A percentile compares a stretch with the other conserved stretches of the same genome.
Evolutionary conservation across 2,113 vertebrate species (phyloP).

Genomic region (Petaurus breviceps): DNA sequence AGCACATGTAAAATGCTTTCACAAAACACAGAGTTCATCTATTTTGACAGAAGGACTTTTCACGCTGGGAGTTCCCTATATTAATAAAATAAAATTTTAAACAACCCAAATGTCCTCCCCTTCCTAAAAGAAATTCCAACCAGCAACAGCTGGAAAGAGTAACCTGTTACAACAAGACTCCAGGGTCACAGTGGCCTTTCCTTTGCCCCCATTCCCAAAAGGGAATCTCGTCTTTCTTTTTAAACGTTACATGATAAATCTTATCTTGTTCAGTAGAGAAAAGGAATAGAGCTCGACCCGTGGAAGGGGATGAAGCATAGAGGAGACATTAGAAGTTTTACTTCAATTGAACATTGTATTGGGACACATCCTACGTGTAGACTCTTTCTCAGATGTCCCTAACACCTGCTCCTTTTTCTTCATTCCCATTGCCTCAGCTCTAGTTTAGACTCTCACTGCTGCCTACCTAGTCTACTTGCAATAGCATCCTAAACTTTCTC

Average conservation of each 20-base stretch:
- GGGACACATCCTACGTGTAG: neutral
- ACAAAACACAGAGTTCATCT: neutral
- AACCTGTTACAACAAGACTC: neutral
- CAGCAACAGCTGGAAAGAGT: too few relatives aligned
- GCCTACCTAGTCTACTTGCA: neutral
- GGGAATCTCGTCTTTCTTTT: neutral
- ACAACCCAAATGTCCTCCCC: too few relatives aligned
- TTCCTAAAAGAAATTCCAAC: neutral
- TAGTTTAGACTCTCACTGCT: neutral
- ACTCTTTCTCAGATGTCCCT: neutral
- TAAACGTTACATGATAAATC: neutral
- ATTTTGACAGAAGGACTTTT: neutral
- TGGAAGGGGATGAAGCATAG: neutral
- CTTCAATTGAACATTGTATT: neutral
- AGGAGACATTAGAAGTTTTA: neutral
- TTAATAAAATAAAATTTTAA: neutral
- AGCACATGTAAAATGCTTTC: neutral
- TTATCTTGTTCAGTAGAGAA: neutral
- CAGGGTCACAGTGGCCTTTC: neutral
- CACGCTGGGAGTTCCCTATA: neutral
- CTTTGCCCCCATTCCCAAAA: neutral
- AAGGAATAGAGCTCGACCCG: neutral
- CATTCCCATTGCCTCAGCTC: neutral
- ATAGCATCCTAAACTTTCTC: neutral
- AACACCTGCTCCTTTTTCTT: neutral